These are phyloP conservation scores for Microhierax caerulescens DNA, from an alignment of 2,797 vertebrate species.

Conservation along the genomic window DNA sequence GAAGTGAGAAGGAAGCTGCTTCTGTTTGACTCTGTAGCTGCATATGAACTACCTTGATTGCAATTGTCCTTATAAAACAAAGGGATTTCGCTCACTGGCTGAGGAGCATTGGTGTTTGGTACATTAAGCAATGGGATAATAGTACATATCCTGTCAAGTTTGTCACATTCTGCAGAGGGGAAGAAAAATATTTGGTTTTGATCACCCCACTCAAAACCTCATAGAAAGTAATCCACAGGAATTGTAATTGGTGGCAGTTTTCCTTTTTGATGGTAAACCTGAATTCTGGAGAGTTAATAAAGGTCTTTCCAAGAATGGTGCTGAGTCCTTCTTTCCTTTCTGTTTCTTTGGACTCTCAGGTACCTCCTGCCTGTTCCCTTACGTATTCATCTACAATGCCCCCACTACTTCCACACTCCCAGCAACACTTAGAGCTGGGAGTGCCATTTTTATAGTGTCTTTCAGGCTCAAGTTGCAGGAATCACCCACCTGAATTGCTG, in stretches of 20 bases:
- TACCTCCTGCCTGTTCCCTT: neutral
- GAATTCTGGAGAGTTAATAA: slow-evolving; percentile 12
- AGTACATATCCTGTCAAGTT: neutral
- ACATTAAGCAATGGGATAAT: neutral
- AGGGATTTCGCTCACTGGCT: neutral
- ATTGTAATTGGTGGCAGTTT: neutral
- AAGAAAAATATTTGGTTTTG: neutral
- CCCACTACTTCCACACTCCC: neutral
- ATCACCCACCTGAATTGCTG: neutral
- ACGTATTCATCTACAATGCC: neutral
- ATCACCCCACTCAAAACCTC: neutral
- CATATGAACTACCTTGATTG: neutral
- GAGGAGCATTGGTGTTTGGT: neutral
- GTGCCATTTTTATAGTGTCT: neutral
- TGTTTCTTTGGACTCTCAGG: neutral
- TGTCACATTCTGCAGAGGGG: neutral
- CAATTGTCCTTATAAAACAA: neutral
- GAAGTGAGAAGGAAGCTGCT: neutral
- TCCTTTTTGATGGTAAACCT: neutral
- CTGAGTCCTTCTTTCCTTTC: neutral
- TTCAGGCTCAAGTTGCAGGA: neutral
- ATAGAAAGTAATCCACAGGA: neutral
- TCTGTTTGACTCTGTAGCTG: neutral
- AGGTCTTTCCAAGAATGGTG: neutral
- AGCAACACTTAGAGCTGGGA: neutral